Evolutionary conservation across 92 coral and sea anemone genomes (phyloP), one percentile per base, ranked within the genome.

Genomic region (Desmophyllum pertusum): DNA sequence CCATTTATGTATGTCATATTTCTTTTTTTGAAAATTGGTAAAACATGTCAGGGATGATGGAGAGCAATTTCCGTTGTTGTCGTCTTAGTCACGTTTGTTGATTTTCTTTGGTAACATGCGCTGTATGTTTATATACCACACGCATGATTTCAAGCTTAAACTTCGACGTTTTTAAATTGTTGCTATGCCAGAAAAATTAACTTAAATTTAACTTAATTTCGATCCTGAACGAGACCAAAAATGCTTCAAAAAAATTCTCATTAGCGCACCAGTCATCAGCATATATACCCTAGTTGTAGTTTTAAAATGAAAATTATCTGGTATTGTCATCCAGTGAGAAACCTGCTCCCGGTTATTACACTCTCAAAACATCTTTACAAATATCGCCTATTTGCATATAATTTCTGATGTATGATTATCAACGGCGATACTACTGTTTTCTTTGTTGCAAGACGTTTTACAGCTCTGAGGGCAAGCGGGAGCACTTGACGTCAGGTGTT

Each of bases 51-150:
- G 13, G n/a, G 35, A 29, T 74, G 46, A 68, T 25, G 46, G 41
- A 52, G 65, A 68, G 29, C 67, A 80, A 68, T 80, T 48, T 80
- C 61, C 48, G 66, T 39, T 46, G 6, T 68, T 46, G 15, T 41
- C 23, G n/a, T n/a, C 53, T n/a, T 23, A 13, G 43, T 25, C 39
- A 78, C 36, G 9, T 62, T 65, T 30, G 13, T 42, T 79, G 57
- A 36, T 41, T 77, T 40, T 25, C 59, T 51, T 46, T 37, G 21
- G 59, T 48, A 52, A 36, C 50, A 67, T n/a, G 2, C 65, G 46
- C 37, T 36, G n/a, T n/a, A n/a, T n/a, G n/a, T n/a, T n/a, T n/a
- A n/a, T n/a, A n/a, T n/a, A n/a, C n/a, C n/a, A n/a, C n/a, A n/a
- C n/a, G n/a, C n/a, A n/a, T n/a, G n/a, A n/a, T n/a, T n/a, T n/a